phyloP scores from a whole-genome alignment of 1,140 invertebrate species.

The Drosophila willistoni region DNA sequence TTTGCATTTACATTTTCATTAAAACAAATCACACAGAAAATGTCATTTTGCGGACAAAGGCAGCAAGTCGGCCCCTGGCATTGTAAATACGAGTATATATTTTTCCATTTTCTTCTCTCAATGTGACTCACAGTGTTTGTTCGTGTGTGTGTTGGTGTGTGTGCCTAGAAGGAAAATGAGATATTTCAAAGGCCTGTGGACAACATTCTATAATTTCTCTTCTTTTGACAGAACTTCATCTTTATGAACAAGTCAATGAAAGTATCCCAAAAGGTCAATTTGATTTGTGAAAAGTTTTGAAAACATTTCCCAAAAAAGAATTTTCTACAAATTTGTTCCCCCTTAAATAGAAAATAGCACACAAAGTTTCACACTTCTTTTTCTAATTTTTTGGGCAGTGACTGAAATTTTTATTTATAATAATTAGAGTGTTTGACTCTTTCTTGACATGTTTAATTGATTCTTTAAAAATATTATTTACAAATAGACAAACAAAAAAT shows the following conservation, averaged over 20 bases:
- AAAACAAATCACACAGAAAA: slow-evolving; percentile 80
- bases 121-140: slow-evolving; percentile 6
- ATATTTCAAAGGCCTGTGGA: slow-evolving; percentile 65
- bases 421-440: no score
- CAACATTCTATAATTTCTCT: slow-evolving; percentile 68
- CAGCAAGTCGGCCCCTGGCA: slow-evolving; percentile 66
- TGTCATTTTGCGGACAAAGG: slow-evolving; percentile 75
- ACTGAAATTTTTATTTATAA: no score
- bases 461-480: no score
- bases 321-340: no score
- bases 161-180: slow-evolving; percentile 20
- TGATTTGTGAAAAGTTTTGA: background rate
- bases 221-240: slow-evolving; percentile 13
- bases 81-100: slow-evolving; percentile 45
- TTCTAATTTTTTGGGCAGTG: no score
- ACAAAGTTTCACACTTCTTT: no score
- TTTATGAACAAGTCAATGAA: slow-evolving; percentile 1
- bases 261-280: slow-evolving; percentile 2
- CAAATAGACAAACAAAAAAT: no score
- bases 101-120: slow-evolving; percentile 33
- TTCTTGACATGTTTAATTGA: no score
- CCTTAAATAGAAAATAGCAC: background rate
- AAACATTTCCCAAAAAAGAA: background rate
- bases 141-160: slow-evolving; percentile 14
- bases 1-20: slow-evolving; percentile 77